These are phyloP conservation scores for Kryptopterus vitreolus DNA, from an alignment of 2,797 vertebrate species.

Conservation along the genomic window DNA sequence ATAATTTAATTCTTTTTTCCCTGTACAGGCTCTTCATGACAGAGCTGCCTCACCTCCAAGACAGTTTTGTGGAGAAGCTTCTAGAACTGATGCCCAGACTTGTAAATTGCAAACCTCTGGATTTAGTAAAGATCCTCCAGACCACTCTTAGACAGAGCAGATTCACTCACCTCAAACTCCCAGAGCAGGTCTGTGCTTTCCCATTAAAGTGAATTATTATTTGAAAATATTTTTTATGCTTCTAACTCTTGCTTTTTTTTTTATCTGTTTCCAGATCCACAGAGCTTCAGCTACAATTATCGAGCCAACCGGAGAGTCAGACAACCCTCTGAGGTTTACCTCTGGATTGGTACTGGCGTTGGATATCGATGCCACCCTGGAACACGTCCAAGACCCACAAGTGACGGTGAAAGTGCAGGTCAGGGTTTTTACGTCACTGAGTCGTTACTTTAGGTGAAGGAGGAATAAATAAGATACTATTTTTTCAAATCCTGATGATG, in stretches of 20 bases:
- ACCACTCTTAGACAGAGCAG: constrained; percentile 86
- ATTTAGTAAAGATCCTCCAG: constrained; percentile 93
- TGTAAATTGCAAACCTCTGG: constrained; percentile 84
- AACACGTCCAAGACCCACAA: constrained; percentile 91
- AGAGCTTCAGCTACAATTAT: constrained; percentile 88
- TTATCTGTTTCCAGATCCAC: constrained; percentile 78
- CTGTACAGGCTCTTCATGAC: constrained; percentile 81
- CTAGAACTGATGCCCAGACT: constrained; percentile 91
- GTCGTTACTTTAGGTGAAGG: background rate
- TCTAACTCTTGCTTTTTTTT: background rate
- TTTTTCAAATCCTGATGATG: background rate
- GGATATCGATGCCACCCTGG: constrained; percentile 90
- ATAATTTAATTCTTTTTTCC: too few relatives aligned
- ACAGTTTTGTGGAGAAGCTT: constrained; percentile 91
- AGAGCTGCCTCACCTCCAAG: constrained; percentile 90
- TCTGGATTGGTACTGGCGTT: constrained; percentile 90
- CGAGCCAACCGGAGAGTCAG: constrained; percentile 92
- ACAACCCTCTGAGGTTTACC: constrained; percentile 92
- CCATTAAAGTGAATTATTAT: background rate
- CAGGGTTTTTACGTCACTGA: constrained; percentile 1
- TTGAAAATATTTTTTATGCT: too few relatives aligned
- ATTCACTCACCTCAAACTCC: constrained; percentile 86
- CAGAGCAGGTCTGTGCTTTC: constrained; percentile 78
- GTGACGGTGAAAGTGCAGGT: constrained; percentile 93
- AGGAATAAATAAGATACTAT: background rate